Evolutionary conservation across 2,888 invertebrate species (phyloP).

Genomic region (Perithous albicinctus): DNA sequence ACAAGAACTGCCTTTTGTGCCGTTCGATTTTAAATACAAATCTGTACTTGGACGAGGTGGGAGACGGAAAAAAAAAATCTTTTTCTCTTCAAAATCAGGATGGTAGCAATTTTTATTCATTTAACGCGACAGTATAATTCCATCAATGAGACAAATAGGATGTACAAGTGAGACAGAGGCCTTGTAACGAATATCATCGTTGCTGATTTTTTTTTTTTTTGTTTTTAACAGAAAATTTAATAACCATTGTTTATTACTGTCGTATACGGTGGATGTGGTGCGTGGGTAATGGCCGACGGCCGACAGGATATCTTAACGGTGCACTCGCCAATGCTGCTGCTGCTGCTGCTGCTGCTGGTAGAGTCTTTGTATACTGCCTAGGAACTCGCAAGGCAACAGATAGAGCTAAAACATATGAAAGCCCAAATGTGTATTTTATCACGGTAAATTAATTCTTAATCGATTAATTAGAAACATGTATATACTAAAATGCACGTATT

Average conservation of each 20-base stretch:
- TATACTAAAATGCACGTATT: no score
- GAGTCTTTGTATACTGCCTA: conserved; percentile 58
- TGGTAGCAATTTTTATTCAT: conserved; percentile 27
- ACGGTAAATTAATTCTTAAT: no score
- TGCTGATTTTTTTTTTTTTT: conserved; percentile 22
- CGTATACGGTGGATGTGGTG: conserved; percentile 44
- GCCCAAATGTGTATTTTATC: neutral
- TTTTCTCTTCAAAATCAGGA: neutral
- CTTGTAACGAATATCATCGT: conserved; percentile 27
- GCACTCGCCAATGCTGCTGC: conserved; percentile 42
- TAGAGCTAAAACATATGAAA: conserved; percentile 65
- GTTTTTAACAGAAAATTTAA: conserved; percentile 38
- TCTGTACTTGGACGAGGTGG: no score
- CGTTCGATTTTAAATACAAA: no score
- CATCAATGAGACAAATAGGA: conserved; percentile 1
- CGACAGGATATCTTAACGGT: conserved; percentile 45
- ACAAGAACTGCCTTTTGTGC: no score
- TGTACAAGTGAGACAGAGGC: conserved; percentile 47
- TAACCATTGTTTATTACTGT: conserved; percentile 61
- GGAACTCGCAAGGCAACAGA: conserved; percentile 72
- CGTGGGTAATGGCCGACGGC: conserved; percentile 54
- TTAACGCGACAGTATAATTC: conserved; percentile 31
- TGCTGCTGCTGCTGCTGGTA: conserved; percentile 27
- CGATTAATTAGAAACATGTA: no score
- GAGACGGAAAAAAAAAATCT: no score